Percentiles rank a stretch among this genome's conserved stretches.
Evolutionary conservation across 2,888 invertebrate species (phyloP).

Genomic region (Slavum lentiscoides): DNA sequence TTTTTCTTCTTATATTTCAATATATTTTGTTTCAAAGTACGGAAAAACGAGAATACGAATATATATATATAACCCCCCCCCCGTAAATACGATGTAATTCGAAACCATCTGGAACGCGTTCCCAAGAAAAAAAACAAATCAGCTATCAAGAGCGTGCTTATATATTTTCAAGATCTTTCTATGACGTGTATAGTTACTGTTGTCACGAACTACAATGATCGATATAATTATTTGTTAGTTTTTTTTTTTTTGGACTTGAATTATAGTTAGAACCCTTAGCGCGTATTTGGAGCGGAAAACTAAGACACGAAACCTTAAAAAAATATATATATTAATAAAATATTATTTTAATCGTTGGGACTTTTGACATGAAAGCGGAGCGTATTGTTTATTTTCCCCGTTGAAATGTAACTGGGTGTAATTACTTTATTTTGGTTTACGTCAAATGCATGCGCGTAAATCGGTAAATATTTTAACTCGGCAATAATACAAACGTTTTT

Average conservation of each 20-base stretch:
- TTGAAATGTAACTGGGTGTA: not conserved
- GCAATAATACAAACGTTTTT: no score
- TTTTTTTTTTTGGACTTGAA: not conserved
- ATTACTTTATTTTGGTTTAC: not conserved
- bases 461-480: no score
- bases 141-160: not conserved
- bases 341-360: constrained; percentile 12
- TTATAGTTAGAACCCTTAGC: no score
- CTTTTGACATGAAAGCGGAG: not conserved
- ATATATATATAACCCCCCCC: not conserved
- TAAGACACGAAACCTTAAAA: not conserved
- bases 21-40: not conserved
- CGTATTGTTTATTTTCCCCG: not conserved
- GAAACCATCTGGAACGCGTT: constrained; percentile 34
- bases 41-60: not conserved
- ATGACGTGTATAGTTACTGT: no score
- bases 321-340: not conserved
- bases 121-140: constrained; percentile 7
- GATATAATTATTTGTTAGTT: constrained; percentile 11
- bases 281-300: not conserved
- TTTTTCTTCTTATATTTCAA: no score
- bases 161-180: not conserved
- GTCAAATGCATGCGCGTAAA: not conserved
- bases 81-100: constrained; percentile 13
- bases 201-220: constrained; percentile 17